Conservation (phyloP, 2,888 invertebrate genomes). For the Tigriopus californicus region DNA sequence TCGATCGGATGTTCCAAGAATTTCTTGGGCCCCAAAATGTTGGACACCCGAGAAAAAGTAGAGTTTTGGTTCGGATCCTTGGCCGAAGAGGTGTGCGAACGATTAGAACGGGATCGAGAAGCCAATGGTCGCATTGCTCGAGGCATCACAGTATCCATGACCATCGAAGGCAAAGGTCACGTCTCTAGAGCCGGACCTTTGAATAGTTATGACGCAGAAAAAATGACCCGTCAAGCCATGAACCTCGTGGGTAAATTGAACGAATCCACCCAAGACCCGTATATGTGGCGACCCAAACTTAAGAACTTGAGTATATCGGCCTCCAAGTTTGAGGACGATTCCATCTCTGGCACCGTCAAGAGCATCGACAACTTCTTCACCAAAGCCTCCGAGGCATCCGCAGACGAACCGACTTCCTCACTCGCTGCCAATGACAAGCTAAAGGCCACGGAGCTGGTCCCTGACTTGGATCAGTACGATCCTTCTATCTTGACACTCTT, state of each 20-base stretch:
- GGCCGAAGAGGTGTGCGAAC: constrained; percentile 58
- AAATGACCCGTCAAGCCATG: constrained; percentile 44
- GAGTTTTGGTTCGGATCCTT: constrained; percentile 62
- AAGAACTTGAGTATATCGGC: constrained; percentile 55
- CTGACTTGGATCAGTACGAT: constrained; percentile 29
- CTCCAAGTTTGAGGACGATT: constrained; percentile 47
- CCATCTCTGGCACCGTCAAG: constrained; percentile 20
- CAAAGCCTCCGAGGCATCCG: constrained; percentile 14
- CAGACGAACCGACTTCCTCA: constrained; percentile 10
- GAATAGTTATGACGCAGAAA: constrained; percentile 43
- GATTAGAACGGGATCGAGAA: constrained; percentile 50
- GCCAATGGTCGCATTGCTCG: constrained; percentile 62
- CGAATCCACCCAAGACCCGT: constrained; percentile 21
- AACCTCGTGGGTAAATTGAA: constrained; percentile 42
- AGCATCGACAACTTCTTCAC: constrained; percentile 24
- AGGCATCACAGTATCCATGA: constrained; percentile 53
- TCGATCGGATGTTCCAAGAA: constrained; percentile 92
- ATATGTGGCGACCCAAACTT: constrained; percentile 34
- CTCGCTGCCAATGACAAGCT: constrained; percentile 21
- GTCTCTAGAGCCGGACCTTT: constrained; percentile 42
- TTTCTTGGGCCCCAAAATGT: constrained; percentile 55
- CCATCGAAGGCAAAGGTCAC: constrained; percentile 36
- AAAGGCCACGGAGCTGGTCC: constrained; percentile 25
- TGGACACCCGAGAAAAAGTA: constrained; percentile 41
- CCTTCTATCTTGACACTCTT: constrained; percentile 27